phyloP scores from a whole-genome alignment of 1,140 invertebrate genomes.

The Sarcophaga bullata region DNA sequence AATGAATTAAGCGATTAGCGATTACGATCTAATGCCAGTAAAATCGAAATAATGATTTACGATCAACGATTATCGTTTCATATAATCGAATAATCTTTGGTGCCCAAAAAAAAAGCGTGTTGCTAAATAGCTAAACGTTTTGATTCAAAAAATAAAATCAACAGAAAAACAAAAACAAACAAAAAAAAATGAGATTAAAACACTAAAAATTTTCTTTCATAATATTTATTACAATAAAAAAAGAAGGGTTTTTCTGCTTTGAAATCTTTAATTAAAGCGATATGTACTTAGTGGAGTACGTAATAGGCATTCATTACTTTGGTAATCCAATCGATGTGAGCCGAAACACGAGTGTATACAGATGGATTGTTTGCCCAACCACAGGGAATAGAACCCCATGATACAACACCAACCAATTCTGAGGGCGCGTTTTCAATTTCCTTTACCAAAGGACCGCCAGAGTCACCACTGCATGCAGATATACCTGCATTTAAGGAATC shows the following conservation, averaged over 20 bases:
- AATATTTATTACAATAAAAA: too few relatives aligned
- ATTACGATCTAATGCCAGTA: neutral
- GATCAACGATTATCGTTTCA: neutral
- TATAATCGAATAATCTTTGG: too few relatives aligned
- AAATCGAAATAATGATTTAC: neutral
- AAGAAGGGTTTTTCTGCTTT: too few relatives aligned
- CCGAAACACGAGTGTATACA: neutral
- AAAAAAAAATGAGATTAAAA: too few relatives aligned
- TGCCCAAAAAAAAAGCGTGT: too few relatives aligned
- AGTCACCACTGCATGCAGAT: slow-evolving; percentile 47
- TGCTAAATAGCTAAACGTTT: too few relatives aligned
- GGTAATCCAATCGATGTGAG: neutral
- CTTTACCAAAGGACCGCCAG: slow-evolving; percentile 50
- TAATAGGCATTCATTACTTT: neutral
- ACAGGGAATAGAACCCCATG: slow-evolving; percentile 79
- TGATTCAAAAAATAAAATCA: too few relatives aligned
- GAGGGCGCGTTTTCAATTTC: slow-evolving; percentile 74
- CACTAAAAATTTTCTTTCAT: too few relatives aligned
- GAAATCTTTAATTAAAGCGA: too few relatives aligned
- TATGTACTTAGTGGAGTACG: neutral
- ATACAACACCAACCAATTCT: slow-evolving; percentile 73
- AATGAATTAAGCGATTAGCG: neutral
- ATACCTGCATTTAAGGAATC: slow-evolving; percentile 66
- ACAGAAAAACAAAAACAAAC: too few relatives aligned
- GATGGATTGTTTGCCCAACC: slow-evolving; percentile 45